phyloP scores from a whole-genome alignment of 2,888 invertebrate genomes.

The Epinotia ramella region DNA sequence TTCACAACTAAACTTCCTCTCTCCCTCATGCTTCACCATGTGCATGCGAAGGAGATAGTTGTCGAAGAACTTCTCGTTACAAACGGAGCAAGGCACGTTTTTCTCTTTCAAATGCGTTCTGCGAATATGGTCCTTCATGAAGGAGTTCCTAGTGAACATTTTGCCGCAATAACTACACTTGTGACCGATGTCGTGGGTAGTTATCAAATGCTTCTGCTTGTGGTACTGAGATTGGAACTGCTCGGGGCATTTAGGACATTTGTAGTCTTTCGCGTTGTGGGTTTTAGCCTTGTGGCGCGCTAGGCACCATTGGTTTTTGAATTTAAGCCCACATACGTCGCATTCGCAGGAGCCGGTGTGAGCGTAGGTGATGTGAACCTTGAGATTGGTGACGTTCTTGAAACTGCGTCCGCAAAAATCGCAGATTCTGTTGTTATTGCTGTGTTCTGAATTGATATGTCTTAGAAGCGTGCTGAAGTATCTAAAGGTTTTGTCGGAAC shows the following conservation, averaged over 20 bases:
- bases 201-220: conserved; percentile 81
- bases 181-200: conserved; percentile 76
- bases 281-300: conserved; percentile 72
- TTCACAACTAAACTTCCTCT: conserved; percentile 83
- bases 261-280: conserved; percentile 74
- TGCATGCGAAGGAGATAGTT: conserved; percentile 75
- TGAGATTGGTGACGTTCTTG: conserved; percentile 67
- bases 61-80: conserved; percentile 76
- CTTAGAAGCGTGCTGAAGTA: conserved; percentile 72
- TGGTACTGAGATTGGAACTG: conserved; percentile 82
- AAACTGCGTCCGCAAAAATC: conserved; percentile 76
- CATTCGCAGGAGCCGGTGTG: conserved; percentile 73
- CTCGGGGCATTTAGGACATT: conserved; percentile 75
- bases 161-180: conserved; percentile 73
- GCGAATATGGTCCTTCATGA: conserved; percentile 76
- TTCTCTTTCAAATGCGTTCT: conserved; percentile 79
- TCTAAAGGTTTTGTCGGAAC: conserved; percentile 64
- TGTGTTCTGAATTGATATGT: conserved; percentile 75
- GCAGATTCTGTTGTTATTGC: conserved; percentile 74
- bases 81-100: conserved; percentile 74
- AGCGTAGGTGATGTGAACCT: conserved; percentile 70
- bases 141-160: conserved; percentile 79
- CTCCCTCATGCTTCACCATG: conserved; percentile 83
- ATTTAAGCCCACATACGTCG: conserved; percentile 68
- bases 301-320: conserved; percentile 72